Base-by-base conservation (phyloP, 2,888 invertebrate species). In the Gryllus longicercus region DNA sequence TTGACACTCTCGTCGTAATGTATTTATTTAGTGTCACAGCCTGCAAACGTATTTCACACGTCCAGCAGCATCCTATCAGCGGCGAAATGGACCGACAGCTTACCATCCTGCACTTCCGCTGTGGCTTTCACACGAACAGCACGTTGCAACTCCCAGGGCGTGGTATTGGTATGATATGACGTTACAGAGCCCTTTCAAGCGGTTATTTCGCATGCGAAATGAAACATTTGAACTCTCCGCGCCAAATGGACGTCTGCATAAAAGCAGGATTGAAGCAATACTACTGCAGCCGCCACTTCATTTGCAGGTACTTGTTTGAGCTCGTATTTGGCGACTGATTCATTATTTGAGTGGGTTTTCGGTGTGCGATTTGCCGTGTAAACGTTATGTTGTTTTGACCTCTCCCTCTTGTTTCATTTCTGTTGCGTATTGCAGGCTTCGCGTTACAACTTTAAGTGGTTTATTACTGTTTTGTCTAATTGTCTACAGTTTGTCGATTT, bases 91-190 rank as follows among this genome's bases (percentile, higher is more conserved):
- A 63, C 16, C 63, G 63, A 63, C 63, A 63, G n/a, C 38, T 38
- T 8, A 8, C 38, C 38, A 38, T 38, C 63, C 63, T 63, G 16
- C 16, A 63, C 63, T 63, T 63, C 63, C 63, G 16, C 63, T 11
- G 12, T n/a, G 38, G 38, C 38, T 38, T 38, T 38, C 38, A 38
- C 38, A 38, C 38, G 38, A 38, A 38, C 38, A 38, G 38, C 38
- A 38, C 38, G 8, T 38, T 8, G 38, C 38, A 8, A 8, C 8
- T 38, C 38, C 8, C 38, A 14, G 63, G 16, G 63, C 63, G 16
- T 63, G 63, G n/a, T 63, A 63, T 63, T 63, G 63, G n/a, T 63
- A n/a, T 63, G 63, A 63, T 63, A 63, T 63, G 63, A 63, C 14
- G 63, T 63, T 63, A 63, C n/a, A n/a, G 16, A 18, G 63, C 63